Evolutionary conservation across 2,797 vertebrate species (phyloP).

Genomic region (Pseudochirops corinnae): DNA sequence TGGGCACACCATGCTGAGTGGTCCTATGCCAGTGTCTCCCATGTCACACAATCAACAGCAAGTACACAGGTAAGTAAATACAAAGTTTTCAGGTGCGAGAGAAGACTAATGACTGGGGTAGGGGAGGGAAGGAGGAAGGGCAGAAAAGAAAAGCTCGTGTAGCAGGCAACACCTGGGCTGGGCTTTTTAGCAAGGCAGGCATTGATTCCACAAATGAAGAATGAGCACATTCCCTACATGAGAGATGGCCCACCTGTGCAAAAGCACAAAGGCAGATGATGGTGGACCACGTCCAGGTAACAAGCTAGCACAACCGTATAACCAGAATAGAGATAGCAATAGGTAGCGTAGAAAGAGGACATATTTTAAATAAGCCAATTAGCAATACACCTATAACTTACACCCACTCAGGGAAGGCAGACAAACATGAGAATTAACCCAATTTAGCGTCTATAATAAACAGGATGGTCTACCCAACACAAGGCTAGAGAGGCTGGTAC

Average conservation of each 20-base stretch:
- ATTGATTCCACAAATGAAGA: background rate
- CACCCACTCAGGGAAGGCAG: constrained; percentile 58
- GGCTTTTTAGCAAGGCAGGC: background rate
- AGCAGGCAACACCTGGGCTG: background rate
- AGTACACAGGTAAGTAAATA: background rate
- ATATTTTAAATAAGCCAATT: constrained; percentile 66
- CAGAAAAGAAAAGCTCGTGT: background rate
- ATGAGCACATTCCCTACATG: background rate
- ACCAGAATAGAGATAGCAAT: constrained; percentile 49
- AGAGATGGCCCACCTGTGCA: background rate
- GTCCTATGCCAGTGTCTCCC: too few relatives aligned
- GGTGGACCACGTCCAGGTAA: constrained; percentile 30
- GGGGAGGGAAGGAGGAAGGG: background rate
- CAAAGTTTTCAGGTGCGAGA: background rate
- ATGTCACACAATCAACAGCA: background rate
- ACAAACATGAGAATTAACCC: constrained; percentile 67
- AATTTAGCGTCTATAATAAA: constrained; percentile 69
- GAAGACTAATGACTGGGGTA: background rate
- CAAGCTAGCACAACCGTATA: constrained; percentile 61
- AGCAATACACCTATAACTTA: constrained; percentile 64
- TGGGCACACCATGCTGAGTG: too few relatives aligned
- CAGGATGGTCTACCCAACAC: constrained; percentile 48
- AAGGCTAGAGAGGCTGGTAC: constrained; percentile 42
- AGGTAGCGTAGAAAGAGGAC: constrained; percentile 31
- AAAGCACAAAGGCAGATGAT: background rate